Conservation (phyloP, 2,797 vertebrate species). For the Euthynnus affinis region DNA sequence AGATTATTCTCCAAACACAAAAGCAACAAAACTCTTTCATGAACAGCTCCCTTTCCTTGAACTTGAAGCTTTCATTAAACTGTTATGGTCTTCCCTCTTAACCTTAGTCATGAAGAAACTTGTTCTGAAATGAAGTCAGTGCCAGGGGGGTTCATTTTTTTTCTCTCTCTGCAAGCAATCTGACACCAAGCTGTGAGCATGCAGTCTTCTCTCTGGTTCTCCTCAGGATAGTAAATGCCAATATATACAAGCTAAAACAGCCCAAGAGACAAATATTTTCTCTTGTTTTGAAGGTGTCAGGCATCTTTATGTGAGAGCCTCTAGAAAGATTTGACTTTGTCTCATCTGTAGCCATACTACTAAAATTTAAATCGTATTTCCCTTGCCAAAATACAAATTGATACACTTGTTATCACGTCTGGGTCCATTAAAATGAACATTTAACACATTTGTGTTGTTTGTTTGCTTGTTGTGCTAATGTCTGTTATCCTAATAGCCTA, state of each 20-base stretch:
- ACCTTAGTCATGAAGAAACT: constrained; percentile 74
- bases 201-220: constrained; percentile 49
- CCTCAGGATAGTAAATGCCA: constrained; percentile 57
- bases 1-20: constrained; percentile 30
- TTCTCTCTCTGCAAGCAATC: constrained; percentile 62
- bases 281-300: constrained; percentile 15
- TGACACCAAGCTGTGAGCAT: constrained; percentile 58
- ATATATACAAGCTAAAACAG: constrained; percentile 38
- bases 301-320: background rate
- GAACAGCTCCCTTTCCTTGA: constrained; percentile 1
- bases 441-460: background rate
- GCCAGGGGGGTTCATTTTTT: constrained; percentile 52
- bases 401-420: background rate
- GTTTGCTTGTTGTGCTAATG: background rate
- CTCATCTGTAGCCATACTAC: background rate
- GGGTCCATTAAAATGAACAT: background rate
- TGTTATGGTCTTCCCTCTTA: constrained; percentile 41
- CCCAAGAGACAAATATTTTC: constrained; percentile 36
- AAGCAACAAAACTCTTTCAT: constrained; percentile 29
- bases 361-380: background rate
- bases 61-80: constrained; percentile 46
- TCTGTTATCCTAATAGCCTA: constrained; percentile 48
- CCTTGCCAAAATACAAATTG: background rate
- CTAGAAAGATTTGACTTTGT: background rate
- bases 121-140: constrained; percentile 68